Conservation (phyloP, 1,140 invertebrate species). For the Linepithema humile region DNA sequence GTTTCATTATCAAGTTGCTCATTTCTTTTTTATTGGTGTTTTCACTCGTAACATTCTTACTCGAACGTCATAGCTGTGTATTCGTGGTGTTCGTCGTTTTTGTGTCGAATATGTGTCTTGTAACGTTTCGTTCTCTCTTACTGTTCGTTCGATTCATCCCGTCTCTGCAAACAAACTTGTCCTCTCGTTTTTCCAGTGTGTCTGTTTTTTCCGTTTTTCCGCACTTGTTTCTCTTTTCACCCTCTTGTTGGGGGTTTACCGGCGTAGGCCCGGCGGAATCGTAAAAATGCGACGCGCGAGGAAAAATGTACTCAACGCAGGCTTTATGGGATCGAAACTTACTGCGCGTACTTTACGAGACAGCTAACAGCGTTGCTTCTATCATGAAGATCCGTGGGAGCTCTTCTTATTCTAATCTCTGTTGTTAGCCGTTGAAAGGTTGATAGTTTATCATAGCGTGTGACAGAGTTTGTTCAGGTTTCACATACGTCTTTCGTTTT, state of each 20-base stretch:
- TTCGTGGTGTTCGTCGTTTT: conserved; percentile 39
- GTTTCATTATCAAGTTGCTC: conserved; percentile 45
- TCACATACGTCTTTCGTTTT: neutral
- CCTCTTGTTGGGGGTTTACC: neutral
- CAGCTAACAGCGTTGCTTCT: neutral
- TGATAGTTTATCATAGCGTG: neutral
- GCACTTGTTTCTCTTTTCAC: neutral
- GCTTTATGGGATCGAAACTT: conserved; percentile 20
- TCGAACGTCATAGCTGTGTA: conserved; percentile 26
- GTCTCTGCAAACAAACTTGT: neutral
- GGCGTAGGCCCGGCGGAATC: conserved; percentile 40
- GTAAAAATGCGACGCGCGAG: conserved; percentile 19
- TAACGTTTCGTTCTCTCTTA: conserved; percentile 43
- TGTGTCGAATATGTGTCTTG: conserved; percentile 44
- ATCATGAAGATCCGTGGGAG: neutral
- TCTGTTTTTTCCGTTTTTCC: neutral
- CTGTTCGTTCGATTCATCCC: neutral
- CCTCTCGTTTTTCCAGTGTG: conserved; percentile 1
- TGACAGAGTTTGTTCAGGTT: neutral
- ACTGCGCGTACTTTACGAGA: conserved; percentile 32
- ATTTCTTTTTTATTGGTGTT: conserved; percentile 39
- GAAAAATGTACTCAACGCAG: neutral
- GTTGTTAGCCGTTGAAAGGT: conserved; percentile 4
- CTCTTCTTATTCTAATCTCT: neutral
- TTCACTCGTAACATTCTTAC: conserved; percentile 38